Percentiles rank a stretch among this genome's conserved stretches.
Conservation (phyloP, 2,113 vertebrate genomes). For the Panthera uncia region DNA sequence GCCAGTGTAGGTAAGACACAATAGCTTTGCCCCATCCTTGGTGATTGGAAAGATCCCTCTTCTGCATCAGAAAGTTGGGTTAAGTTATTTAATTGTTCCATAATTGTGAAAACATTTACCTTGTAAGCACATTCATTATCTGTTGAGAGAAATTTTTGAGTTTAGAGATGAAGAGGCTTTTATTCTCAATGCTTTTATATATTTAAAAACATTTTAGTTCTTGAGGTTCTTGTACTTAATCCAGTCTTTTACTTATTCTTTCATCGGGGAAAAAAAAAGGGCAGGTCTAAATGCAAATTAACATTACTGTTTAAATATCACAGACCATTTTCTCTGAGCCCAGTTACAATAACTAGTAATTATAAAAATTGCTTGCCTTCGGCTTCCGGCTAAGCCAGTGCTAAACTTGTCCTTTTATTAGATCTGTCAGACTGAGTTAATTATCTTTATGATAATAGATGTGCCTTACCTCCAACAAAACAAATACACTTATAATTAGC, state of each 20-base stretch:
- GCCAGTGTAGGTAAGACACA: neutral
- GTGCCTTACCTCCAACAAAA: slow-evolving; percentile 92
- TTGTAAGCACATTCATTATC: slow-evolving; percentile 79
- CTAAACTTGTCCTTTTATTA: slow-evolving; percentile 92
- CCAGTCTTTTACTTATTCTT: slow-evolving; percentile 83
- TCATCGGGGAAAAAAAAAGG: slow-evolving; percentile 76
- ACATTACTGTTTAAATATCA: slow-evolving; percentile 91
- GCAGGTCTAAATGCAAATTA: slow-evolving; percentile 89
- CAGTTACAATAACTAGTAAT: slow-evolving; percentile 93
- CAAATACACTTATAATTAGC: slow-evolving; percentile 92
- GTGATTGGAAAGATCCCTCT: slow-evolving; percentile 33
- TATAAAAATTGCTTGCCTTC: slow-evolving; percentile 92
- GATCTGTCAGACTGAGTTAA: slow-evolving; percentile 93
- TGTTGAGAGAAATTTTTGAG: slow-evolving; percentile 68
- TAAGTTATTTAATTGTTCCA: slow-evolving; percentile 78
- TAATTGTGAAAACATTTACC: slow-evolving; percentile 74
- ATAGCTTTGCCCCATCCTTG: slow-evolving; percentile 23
- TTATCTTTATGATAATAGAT: slow-evolving; percentile 94
- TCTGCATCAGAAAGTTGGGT: slow-evolving; percentile 47
- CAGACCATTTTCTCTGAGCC: slow-evolving; percentile 90
- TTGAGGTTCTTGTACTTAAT: slow-evolving; percentile 78
- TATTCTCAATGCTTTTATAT: slow-evolving; percentile 46
- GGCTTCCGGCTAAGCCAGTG: slow-evolving; percentile 89
- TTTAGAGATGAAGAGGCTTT: slow-evolving; percentile 67
- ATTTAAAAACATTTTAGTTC: slow-evolving; percentile 60